These are phyloP conservation scores for Drosophila lutescens DNA, from an alignment of 2,888 invertebrate genomes.

Conservation along the genomic window DNA sequence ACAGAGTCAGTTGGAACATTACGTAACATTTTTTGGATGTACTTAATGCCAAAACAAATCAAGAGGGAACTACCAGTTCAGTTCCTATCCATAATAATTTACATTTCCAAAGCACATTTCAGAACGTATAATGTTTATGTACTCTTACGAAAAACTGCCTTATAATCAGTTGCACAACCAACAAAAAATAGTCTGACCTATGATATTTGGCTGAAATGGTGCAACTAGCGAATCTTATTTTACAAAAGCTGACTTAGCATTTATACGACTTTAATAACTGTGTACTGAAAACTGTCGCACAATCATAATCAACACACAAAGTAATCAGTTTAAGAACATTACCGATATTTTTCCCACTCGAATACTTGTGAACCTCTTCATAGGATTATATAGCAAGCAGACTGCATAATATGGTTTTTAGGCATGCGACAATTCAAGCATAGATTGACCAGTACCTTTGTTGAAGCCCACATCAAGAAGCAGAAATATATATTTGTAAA, in stretches of 20 bases:
- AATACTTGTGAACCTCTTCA: constrained; percentile 31
- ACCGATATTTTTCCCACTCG: constrained; percentile 44
- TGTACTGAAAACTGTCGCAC: constrained; percentile 63
- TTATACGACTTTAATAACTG: constrained; percentile 56
- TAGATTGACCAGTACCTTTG: constrained; percentile 34
- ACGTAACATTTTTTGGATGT: constrained; percentile 37
- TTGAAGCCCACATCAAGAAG: constrained; percentile 30
- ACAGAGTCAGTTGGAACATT: constrained; percentile 15
- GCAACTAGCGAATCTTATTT: constrained; percentile 57
- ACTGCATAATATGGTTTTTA: constrained; percentile 24
- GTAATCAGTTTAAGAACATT: constrained; percentile 26
- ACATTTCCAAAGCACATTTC: constrained; percentile 14
- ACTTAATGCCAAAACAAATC: constrained; percentile 62
- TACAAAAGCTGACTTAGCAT: constrained; percentile 65
- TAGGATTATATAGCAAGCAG: constrained; percentile 16
- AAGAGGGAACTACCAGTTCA: constrained; percentile 3
- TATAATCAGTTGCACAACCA: constrained; percentile 29
- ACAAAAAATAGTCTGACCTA: constrained; percentile 36
- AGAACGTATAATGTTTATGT: not conserved
- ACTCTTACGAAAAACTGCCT: constrained; percentile 28
- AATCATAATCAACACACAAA: constrained; percentile 58
- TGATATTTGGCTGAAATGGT: constrained; percentile 31
- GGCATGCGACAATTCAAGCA: constrained; percentile 9
- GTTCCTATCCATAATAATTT: constrained; percentile 11
- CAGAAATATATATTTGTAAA: constrained; percentile 38